Evolutionary conservation across 1,140 invertebrate genomes (phyloP), one percentile per base, ranked within the genome.

Genomic region (Scaptomyza hsui): DNA sequence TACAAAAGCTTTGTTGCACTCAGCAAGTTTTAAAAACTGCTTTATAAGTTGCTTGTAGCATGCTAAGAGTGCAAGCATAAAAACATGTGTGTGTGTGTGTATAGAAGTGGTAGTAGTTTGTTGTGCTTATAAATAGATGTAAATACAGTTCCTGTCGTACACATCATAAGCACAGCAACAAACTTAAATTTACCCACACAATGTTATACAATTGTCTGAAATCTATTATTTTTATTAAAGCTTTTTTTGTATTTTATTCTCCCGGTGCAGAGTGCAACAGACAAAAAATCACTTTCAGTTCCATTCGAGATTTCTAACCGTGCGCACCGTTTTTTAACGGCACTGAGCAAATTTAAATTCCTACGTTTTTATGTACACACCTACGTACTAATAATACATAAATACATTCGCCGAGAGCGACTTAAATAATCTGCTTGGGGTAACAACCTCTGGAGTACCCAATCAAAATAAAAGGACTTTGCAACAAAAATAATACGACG

Each of bases 191-290:
- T 35, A 53, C 60, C 35, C 42, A 51, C 26, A 60, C 39, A 53
- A 53, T 52, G 44, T 13, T 47, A 32, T n/a, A 65, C 67, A 81
- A 81, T 81, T 82, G 69, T 49, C 62, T 45, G 26, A 62, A 56
- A 78, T 69, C 53, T 12, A 37, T 37, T 37, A 37, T 71, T 88
- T 77, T 75, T 75, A 81, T 75, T 81, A 68, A 81, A 88, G 70
- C 76, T 74, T 75, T 79, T 75, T 79, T 72, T 29, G 26, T 63
- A 73, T 63, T 75, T 60, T 56, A 53, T 69, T 74, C 57, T 77
- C 75, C 10, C 57, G 1, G 52, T 72, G 39, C 68, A 74, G 47
- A 48, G 59, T 55, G 39, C 45, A 69, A 32, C 48, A 32, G 19
- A 67, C 41, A 48, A 47, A 72, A 29, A 75, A 48, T 48, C 57